These are phyloP conservation scores for Mesembrinibis cayennensis DNA, from an alignment of 2,113 vertebrate species.

Conservation along the genomic window DNA sequence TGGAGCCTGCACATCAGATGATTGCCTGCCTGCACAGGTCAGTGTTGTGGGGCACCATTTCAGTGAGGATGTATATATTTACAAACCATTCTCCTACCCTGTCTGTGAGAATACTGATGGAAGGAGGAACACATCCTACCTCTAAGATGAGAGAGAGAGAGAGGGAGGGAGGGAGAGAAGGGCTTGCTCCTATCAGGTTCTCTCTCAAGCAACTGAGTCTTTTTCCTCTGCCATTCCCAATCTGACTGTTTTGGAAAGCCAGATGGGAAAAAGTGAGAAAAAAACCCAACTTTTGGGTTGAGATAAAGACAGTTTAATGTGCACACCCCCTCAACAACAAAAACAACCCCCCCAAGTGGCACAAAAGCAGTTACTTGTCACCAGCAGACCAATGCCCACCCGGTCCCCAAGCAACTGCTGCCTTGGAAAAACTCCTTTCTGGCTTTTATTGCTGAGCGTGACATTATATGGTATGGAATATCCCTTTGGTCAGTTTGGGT, in stretches of 20 bases:
- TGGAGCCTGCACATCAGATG: not conserved
- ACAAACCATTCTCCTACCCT: not conserved
- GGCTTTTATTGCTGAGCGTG: not conserved
- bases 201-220: not conserved
- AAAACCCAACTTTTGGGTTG: rapidly evolving
- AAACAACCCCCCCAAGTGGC: not conserved
- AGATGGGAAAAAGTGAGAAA: not conserved
- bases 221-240: not conserved
- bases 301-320: not conserved
- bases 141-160: not conserved
- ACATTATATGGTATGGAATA: not conserved
- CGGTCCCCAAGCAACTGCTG: not conserved
- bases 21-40: not conserved
- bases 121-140: not conserved
- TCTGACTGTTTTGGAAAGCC: not conserved
- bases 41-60: not conserved
- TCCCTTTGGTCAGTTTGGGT: not conserved
- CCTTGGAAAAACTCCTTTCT: not conserved
- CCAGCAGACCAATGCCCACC: not conserved
- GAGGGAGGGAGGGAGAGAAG: not conserved
- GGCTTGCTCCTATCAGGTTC: not conserved
- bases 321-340: not conserved
- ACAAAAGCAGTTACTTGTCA: not conserved
- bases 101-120: not conserved
- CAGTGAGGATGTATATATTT: not conserved